These are phyloP conservation scores for Aphelocoma californica DNA, from an alignment of 2,797 vertebrate species.

Conservation along the genomic window DNA sequence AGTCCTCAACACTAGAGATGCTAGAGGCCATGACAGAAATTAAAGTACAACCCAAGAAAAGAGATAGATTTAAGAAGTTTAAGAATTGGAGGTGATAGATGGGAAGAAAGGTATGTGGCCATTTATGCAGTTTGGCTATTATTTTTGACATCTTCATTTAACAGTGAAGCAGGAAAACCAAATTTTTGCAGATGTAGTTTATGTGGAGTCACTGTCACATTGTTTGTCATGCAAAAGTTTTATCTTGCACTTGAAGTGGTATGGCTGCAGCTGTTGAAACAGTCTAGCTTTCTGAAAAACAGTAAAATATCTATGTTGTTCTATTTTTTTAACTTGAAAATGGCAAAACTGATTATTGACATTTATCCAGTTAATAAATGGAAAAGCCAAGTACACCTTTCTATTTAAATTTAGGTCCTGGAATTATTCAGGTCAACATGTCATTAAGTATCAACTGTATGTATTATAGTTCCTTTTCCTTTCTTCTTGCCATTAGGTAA, in stretches of 20 bases:
- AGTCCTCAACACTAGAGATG: background rate
- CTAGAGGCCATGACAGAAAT: background rate
- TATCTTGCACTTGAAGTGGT: background rate
- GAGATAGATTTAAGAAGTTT: background rate
- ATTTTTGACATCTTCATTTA: background rate
- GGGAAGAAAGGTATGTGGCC: background rate
- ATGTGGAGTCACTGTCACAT: background rate
- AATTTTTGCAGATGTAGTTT: background rate
- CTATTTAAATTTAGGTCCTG: background rate
- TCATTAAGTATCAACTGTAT: background rate
- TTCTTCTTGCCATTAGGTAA: background rate
- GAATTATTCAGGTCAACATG: background rate
- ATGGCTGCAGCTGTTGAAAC: background rate
- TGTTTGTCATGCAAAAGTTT: background rate
- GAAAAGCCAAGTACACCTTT: background rate
- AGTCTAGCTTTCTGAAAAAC: background rate
- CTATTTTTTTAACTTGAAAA: background rate
- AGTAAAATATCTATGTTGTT: background rate
- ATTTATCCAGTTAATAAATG: background rate
- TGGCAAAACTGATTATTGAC: background rate
- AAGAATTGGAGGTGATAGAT: background rate
- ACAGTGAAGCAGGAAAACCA: background rate
- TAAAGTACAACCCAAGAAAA: background rate
- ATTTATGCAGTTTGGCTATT: background rate
- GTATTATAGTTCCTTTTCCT: background rate